These are phyloP conservation scores for Drosophila kikkawai DNA, from an alignment of 1,140 invertebrate genomes.

Conservation along the genomic window DNA sequence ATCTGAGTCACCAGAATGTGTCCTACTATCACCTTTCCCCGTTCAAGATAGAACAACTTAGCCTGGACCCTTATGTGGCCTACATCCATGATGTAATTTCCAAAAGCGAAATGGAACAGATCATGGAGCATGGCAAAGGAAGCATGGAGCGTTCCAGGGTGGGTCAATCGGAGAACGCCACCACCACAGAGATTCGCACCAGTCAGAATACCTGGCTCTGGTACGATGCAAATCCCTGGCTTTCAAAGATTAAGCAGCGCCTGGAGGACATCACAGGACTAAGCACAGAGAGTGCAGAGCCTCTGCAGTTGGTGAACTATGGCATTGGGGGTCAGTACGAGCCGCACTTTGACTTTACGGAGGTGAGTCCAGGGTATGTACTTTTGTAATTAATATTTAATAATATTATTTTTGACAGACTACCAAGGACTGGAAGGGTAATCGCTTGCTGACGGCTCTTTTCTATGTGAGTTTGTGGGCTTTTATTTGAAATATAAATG, in stretches of 20 bases:
- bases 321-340: conserved; percentile 91
- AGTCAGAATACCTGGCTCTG: conserved; percentile 98
- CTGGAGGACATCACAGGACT: conserved; percentile 93
- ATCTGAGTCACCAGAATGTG: conserved; percentile 89
- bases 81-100: conserved; percentile 92
- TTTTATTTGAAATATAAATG: neutral
- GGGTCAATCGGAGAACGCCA: conserved; percentile 86
- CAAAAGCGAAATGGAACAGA: conserved; percentile 89
- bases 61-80: conserved; percentile 93
- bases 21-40: conserved; percentile 93
- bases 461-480: conserved; percentile 85
- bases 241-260: conserved; percentile 73
- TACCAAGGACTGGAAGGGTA: conserved; percentile 82
- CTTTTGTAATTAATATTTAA: neutral
- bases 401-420: neutral
- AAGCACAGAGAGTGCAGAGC: conserved; percentile 91
- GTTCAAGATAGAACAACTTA: conserved; percentile 96
- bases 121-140: conserved; percentile 91
- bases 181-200: conserved; percentile 91
- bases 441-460: conserved; percentile 75
- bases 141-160: conserved; percentile 92
- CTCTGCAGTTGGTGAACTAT: conserved; percentile 89
- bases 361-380: conserved; percentile 82
- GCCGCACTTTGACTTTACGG: conserved; percentile 90
- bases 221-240: conserved; percentile 90